Conservation (phyloP, 2,113 vertebrate genomes). For the Alethe castanea region DNA sequence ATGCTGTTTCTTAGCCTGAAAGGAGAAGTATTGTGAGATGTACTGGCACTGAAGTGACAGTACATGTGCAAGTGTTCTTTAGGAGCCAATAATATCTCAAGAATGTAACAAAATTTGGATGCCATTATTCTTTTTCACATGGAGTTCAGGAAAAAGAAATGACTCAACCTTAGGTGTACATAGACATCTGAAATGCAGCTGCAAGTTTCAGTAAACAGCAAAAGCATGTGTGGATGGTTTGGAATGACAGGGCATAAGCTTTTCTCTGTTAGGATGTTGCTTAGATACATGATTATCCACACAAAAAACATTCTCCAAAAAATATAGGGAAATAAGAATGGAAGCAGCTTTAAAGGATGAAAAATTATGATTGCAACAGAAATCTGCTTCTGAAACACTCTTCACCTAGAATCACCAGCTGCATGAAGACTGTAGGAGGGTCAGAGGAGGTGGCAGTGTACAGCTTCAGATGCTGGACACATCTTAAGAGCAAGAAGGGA, state of each 20-base stretch:
- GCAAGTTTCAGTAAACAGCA: not conserved
- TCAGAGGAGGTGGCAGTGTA: not conserved
- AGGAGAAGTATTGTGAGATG: not conserved
- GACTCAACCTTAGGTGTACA: not conserved
- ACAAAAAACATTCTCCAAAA: not conserved
- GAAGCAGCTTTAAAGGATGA: not conserved
- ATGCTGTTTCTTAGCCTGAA: not conserved
- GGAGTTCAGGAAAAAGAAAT: not conserved
- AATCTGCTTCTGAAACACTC: not conserved
- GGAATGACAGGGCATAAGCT: not conserved
- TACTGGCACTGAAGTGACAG: not conserved
- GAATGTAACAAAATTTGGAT: not conserved
- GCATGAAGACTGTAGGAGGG: not conserved
- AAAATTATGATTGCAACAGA: not conserved
- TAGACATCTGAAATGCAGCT: not conserved
- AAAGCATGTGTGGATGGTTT: not conserved
- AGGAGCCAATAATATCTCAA: not conserved
- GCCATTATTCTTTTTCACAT: not conserved
- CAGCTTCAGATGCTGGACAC: not conserved
- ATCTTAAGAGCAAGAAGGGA: not conserved
- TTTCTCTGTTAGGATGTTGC: conserved; percentile 25
- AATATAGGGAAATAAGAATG: not conserved
- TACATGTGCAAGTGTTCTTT: not conserved
- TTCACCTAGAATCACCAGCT: not conserved
- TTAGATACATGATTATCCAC: conserved; percentile 30